Evolutionary conservation across 2,888 invertebrate species (phyloP), one percentile per base, ranked within the genome.

Genomic region (Sphaerophoria taeniata): DNA sequence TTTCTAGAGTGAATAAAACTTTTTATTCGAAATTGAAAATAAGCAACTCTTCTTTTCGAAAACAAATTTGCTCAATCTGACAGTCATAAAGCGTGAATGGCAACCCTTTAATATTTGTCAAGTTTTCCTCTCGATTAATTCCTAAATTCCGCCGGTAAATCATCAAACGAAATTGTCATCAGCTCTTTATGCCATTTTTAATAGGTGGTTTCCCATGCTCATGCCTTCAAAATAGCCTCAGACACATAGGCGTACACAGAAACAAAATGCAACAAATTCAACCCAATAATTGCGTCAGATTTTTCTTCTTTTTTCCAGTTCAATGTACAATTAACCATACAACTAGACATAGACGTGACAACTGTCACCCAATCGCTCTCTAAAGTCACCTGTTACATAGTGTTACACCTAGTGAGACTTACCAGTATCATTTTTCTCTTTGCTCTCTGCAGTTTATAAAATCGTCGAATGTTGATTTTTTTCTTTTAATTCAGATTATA

Each of bases 201-300:
- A 53, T 12, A 53, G 24, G 31, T 6, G n/a, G 12, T 12, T 55
- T 55, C 53, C n/a, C 53, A 33, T 6, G 33, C 31, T 0, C n/a
- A 55, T 55, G 33, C 12, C 53, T 24, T 24, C 24, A 24, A 33
- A 55, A 11, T 33, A 34, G 9, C 14, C 7, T 14, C 33, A 69
- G 0, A 39, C 34, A 45, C 49, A 56, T 45, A 70, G 12, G 6
- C 6, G 31, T 6, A 49, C 9, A 51, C 6, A 16, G 11, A 24
- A 60, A 49, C n/a, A 31, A 65, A 55, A 72, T 87, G 87, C 89
- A 87, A 82, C 87, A 88, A 88, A 88, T 87, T 65, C 77, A 74
- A 86, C 85, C 81, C 84, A 73, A 88, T 82, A 79, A 87, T 90
- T 90, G 90, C 90, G 90, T 90, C 90, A 90, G 90, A 89, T 83